phyloP scores from a whole-genome alignment of 2,113 vertebrate genomes.

The Chelonoidis abingdonii region DNA sequence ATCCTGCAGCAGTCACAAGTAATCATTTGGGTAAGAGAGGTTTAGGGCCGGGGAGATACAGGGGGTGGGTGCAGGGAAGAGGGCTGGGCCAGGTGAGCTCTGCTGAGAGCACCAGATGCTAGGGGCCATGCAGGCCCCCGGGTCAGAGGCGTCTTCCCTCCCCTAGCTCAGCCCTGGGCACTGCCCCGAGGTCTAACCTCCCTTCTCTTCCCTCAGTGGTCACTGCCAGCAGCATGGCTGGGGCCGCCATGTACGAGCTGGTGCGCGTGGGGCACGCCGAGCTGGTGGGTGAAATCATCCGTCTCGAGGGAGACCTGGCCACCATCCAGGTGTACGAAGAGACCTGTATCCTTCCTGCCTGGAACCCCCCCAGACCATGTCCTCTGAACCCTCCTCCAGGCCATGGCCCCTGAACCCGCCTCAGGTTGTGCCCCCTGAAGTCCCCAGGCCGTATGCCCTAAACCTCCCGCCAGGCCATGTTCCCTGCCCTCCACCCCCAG shows the following conservation, averaged over 20 bases:
- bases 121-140: not conserved
- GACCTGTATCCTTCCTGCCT: constrained; percentile 63
- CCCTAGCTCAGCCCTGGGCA: not conserved
- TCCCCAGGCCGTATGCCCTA: not conserved
- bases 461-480: not conserved
- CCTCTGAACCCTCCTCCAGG: rapidly evolving
- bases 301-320: constrained; percentile 68
- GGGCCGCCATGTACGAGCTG: constrained; percentile 68
- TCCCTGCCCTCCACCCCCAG: not conserved
- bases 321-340: constrained; percentile 72
- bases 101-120: not conserved
- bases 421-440: not conserved
- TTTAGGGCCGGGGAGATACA: not conserved
- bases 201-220: constrained; percentile 34
- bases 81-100: not conserved
- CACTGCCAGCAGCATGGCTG: constrained; percentile 49
- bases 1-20: too few relatives aligned
- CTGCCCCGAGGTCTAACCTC: not conserved
- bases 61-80: not conserved
- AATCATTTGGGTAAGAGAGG: too few relatives aligned
- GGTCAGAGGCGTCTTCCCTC: not conserved
- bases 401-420: too few relatives aligned
- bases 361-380: too few relatives aligned
- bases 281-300: constrained; percentile 73
- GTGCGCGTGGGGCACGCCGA: constrained; percentile 62